Evolutionary conservation across 2,888 invertebrate species (phyloP), one percentile per base, ranked within the genome.

Genomic region (Neoscelio sp.): DNA sequence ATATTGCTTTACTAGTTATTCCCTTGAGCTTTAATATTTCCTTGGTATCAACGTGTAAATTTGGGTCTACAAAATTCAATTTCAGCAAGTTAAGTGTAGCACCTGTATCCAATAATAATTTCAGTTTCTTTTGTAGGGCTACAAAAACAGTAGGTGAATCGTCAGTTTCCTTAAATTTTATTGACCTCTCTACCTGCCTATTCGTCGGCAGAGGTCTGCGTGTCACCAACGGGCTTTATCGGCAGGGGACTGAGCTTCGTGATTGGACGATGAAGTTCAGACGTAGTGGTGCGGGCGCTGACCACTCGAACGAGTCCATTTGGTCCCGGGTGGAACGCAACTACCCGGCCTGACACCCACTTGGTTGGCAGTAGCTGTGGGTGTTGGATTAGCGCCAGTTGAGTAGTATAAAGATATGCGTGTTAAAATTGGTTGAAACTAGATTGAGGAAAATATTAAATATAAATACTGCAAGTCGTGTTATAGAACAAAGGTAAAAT

Each of bases 241-340:
- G 12, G 65, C 6, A 78, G 40, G 2, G 62, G 52, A 46, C 52
- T 42, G 0, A 78, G 26, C 5, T 42, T 28, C 2, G 33, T 46
- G 17, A 78, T 56, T 7, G 62, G 68, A 0, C 78, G 40, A 0
- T 40, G 46, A 0, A 78, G 35, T 2, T 13, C 15, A 0, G 42
- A 5, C 4, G 60, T 60, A 1, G 74, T 74, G 0, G 77, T 77
- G 13, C 70, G 64, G n/a, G 81, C 70, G 0, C 78, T 78, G 0
- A 58, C 80, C 1, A 82, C 80, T n/a, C 80, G 67, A 0, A 78
- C 60, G 0, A 79, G 58, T 8, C 73, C 77, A 30, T 82, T 80
- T 0, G 33, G 20, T 1, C 80, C 80, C 0, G 73, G 71, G 17
- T 79, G 78, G 3, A 64, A 26, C 1, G 64, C 77, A 0, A 46